Conservation (phyloP, 2,113 vertebrate genomes). For the Hassar affinis region DNA sequence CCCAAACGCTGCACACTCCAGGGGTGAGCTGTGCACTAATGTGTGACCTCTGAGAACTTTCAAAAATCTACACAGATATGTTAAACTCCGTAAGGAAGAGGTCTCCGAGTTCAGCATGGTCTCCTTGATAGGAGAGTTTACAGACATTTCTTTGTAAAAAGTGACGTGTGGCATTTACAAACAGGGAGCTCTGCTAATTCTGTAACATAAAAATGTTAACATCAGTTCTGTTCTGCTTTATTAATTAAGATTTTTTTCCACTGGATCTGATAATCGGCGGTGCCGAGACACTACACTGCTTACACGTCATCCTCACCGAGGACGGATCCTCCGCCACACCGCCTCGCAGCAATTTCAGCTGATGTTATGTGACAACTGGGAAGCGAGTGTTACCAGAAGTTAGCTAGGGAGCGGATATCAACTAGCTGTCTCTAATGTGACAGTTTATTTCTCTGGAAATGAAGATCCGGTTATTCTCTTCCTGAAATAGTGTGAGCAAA, state of each 20-base stretch:
- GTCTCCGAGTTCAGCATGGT: not conserved
- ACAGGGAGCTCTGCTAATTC: not conserved
- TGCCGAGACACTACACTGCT: too few relatives aligned
- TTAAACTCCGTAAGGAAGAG: slow-evolving; percentile 33
- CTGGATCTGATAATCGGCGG: not conserved
- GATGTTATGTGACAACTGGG: not conserved
- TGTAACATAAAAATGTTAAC: too few relatives aligned
- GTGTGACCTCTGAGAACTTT: slow-evolving; percentile 48
- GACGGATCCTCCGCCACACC: not conserved
- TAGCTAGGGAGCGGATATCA: too few relatives aligned
- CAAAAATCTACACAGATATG: slow-evolving; percentile 48
- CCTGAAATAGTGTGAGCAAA: not conserved
- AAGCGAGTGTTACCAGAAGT: not conserved
- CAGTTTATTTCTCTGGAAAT: too few relatives aligned
- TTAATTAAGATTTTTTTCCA: not conserved
- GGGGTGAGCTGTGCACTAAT: slow-evolving; percentile 25
- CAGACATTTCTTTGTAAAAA: too few relatives aligned
- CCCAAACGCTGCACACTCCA: not conserved
- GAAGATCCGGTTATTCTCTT: not conserved
- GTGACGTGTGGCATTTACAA: not conserved
- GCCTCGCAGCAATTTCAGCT: too few relatives aligned
- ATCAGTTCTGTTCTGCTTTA: too few relatives aligned
- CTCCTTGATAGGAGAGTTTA: not conserved
- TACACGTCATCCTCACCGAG: too few relatives aligned
- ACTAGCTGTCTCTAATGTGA: too few relatives aligned